Percentiles rank a stretch among this genome's conserved stretches.
Evolutionary conservation across 2,113 vertebrate species (phyloP).

Genomic region (Bucco capensis): DNA sequence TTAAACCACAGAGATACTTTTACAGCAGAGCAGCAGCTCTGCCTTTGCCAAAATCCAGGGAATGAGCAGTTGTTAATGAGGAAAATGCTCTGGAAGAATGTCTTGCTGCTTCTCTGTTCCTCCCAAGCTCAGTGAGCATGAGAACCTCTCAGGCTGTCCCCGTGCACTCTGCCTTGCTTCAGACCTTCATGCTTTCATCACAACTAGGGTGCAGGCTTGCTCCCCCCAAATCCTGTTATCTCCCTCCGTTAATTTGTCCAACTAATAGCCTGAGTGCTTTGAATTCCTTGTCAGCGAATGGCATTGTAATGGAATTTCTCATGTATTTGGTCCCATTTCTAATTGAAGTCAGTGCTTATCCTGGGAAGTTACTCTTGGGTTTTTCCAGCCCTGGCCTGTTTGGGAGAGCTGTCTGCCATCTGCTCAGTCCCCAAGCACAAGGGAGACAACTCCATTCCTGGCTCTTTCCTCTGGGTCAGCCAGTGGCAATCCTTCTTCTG

Average conservation of each 20-base stretch:
- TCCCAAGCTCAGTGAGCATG: fast-evolving
- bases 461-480: background rate
- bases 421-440: background rate
- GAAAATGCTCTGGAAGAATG: background rate
- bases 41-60: background rate
- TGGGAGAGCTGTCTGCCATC: background rate
- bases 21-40: background rate
- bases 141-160: background rate
- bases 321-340: constrained; percentile 1
- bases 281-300: background rate
- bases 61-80: background rate
- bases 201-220: background rate
- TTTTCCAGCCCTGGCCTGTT: background rate
- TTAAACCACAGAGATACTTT: background rate
- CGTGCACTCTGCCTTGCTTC: background rate
- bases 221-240: background rate
- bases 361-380: background rate
- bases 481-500: background rate
- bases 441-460: background rate
- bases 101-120: background rate
- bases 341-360: too few relatives aligned
- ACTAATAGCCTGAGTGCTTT: background rate
- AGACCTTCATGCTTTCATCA: background rate
- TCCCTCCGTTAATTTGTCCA: background rate
- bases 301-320: background rate